Evolutionary conservation across 2,888 invertebrate genomes (phyloP).

Genomic region (Heliconius sara): DNA sequence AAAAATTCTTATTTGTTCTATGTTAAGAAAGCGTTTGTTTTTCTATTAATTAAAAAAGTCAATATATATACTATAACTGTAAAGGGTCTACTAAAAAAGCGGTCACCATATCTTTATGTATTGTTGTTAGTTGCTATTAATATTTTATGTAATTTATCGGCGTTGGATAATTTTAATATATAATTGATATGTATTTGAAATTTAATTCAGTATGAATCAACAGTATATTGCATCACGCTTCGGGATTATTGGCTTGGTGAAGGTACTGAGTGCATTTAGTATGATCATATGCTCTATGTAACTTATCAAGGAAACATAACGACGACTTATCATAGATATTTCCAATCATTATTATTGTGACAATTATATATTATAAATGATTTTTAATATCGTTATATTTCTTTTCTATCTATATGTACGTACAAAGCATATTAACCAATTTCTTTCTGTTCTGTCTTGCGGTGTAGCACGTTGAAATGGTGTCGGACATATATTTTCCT

Average conservation of each 20-base stretch:
- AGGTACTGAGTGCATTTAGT: conserved; percentile 72
- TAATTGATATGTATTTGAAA: background rate
- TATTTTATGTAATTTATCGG: conserved; percentile 1
- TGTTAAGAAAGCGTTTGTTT: background rate
- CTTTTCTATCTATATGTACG: conserved; percentile 25
- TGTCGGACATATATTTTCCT: conserved; percentile 89
- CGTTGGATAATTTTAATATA: background rate
- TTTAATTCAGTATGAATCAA: conserved; percentile 6
- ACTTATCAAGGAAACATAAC: conserved; percentile 46
- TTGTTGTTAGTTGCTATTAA: background rate
- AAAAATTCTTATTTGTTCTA: background rate
- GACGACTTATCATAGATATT: conserved; percentile 7
- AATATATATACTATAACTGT: no score
- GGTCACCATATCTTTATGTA: background rate
- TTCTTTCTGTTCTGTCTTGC: conserved; percentile 81
- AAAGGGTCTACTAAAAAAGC: no score
- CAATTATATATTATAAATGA: background rate
- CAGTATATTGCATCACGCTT: conserved; percentile 59
- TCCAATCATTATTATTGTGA: no score
- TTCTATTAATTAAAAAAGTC: background rate
- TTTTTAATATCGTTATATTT: conserved; percentile 4
- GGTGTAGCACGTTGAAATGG: conserved; percentile 89
- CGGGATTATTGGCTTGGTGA: conserved; percentile 69
- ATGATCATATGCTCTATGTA: conserved; percentile 61
- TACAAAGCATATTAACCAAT: conserved; percentile 69